Evolutionary conservation across 2,113 vertebrate genomes (phyloP).

Genomic region (Cavia porcellus): DNA sequence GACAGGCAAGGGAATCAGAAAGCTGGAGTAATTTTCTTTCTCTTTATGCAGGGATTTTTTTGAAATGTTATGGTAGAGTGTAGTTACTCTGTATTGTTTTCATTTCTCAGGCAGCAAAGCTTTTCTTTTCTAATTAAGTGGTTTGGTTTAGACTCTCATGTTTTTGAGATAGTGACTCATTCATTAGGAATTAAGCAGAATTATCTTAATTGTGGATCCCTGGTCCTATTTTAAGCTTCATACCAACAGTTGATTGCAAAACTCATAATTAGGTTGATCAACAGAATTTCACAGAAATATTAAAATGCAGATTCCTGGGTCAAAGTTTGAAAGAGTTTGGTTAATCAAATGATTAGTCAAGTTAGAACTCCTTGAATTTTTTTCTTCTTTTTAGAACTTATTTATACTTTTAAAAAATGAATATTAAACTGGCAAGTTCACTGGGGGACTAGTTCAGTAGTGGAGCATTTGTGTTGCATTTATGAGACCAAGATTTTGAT

Average conservation of each 20-base stretch:
- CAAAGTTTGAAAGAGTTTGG: neutral
- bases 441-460: neutral
- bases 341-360: neutral
- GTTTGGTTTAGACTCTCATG: slow-evolving; percentile 52
- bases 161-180: slow-evolving; percentile 62
- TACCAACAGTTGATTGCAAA: neutral
- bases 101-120: neutral
- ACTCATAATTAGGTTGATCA: slow-evolving; percentile 9
- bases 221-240: slow-evolving; percentile 36
- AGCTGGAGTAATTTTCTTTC: neutral
- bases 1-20: neutral
- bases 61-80: neutral
- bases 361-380: neutral
- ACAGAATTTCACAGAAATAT: neutral
- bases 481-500: neutral
- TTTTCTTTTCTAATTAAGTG: slow-evolving; percentile 61
- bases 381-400: neutral
- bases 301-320: neutral
- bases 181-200: slow-evolving; percentile 63
- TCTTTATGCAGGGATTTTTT: neutral
- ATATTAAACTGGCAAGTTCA: neutral
- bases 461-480: neutral
- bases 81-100: slow-evolving; percentile 19
- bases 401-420: neutral
- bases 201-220: neutral